Evolutionary conservation across 2,797 vertebrate genomes (phyloP).

Genomic region (Serranus cabrilla): DNA sequence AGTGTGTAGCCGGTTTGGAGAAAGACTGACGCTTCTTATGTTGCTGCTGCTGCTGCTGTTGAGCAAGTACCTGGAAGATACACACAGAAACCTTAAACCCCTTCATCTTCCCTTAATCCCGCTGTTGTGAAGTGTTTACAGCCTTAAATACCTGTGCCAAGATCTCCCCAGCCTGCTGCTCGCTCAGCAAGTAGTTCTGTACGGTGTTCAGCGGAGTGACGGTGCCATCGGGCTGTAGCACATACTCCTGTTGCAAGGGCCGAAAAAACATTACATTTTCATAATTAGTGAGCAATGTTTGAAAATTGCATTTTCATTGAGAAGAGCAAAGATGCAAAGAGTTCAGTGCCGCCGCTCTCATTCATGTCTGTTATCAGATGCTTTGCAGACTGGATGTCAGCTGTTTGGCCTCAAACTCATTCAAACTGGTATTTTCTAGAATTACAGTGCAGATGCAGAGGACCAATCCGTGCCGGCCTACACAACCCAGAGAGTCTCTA

Average conservation of each 20-base stretch:
- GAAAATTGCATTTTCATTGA: not conserved
- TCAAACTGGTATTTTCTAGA: slow-evolving; percentile 7
- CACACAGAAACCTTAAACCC: not conserved
- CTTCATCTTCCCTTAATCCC: not conserved
- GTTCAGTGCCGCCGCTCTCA: not conserved
- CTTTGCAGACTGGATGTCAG: not conserved
- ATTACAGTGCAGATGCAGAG: slow-evolving; percentile 1
- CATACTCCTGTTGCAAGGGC: slow-evolving; percentile 80
- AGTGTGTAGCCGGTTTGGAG: slow-evolving; percentile 54
- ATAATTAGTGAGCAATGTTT: not conserved
- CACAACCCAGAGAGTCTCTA: not conserved
- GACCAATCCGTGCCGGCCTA: not conserved
- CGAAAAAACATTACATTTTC: not conserved
- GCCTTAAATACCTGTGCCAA: slow-evolving; percentile 82
- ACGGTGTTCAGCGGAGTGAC: slow-evolving; percentile 84
- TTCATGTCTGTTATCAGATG: slow-evolving; percentile 3
- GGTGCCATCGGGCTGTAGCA: slow-evolving; percentile 87
- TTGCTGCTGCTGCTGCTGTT: slow-evolving; percentile 80
- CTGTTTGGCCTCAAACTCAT: not conserved
- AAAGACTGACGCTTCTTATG: slow-evolving; percentile 68
- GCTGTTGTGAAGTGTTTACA: slow-evolving; percentile 27
- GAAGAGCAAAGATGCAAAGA: not conserved
- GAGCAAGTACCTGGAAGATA: slow-evolving; percentile 80
- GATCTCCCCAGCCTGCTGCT: slow-evolving; percentile 88
- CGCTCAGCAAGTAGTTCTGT: slow-evolving; percentile 88